Percentiles rank a stretch among this genome's conserved stretches.
These are phyloP conservation scores for Dicrurus megarhynchus DNA, from an alignment of 2,113 vertebrate species.

Conservation along the genomic window DNA sequence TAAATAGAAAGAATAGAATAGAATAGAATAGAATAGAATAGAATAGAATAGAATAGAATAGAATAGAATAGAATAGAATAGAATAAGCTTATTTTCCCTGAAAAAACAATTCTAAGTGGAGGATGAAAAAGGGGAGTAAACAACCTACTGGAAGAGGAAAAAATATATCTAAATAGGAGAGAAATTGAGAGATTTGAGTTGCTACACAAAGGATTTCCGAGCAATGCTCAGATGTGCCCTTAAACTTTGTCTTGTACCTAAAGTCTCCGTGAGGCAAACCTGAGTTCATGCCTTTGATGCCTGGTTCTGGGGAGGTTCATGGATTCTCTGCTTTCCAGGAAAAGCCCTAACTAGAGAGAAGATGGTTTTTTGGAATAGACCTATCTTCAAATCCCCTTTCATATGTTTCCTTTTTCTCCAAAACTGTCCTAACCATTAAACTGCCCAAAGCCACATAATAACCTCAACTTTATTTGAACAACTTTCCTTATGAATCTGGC, in stretches of 20 bases:
- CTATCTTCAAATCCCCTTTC: background rate
- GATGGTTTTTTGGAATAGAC: background rate
- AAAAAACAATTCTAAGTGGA: background rate
- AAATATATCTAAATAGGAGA: background rate
- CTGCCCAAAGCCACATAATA: background rate
- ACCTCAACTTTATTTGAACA: background rate
- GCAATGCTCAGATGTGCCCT: background rate
- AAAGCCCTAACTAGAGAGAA: background rate
- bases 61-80: background rate
- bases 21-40: background rate
- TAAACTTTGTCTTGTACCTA: background rate
- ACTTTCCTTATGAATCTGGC: background rate
- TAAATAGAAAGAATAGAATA: background rate
- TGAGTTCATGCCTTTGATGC: background rate
- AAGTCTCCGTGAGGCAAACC: background rate
- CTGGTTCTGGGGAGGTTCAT: background rate
- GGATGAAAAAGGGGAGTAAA: background rate
- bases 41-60: accelerated
- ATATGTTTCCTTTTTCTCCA: background rate
- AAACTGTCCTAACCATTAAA: background rate
- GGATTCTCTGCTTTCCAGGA: background rate
- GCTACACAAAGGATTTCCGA: background rate
- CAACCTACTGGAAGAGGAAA: background rate
- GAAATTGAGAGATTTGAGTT: background rate
- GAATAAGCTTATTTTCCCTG: background rate